These are phyloP conservation scores for Ichneumon xanthorius DNA, from an alignment of 2,888 invertebrate genomes.

Conservation along the genomic window DNA sequence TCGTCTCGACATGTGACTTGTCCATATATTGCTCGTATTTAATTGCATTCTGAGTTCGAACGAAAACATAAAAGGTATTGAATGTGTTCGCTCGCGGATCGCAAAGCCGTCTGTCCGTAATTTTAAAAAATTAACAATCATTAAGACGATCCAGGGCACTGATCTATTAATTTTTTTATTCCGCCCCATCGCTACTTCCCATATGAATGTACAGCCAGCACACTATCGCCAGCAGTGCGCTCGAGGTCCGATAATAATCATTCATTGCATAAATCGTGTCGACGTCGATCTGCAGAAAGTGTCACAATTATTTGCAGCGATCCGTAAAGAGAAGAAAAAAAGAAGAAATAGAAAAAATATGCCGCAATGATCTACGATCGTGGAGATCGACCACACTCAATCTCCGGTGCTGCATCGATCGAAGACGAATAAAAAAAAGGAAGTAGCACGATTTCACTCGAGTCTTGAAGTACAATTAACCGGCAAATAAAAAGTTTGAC, in stretches of 20 bases:
- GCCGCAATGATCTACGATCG: background rate
- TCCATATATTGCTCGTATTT: too few species aligned
- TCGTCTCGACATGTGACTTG: too few species aligned
- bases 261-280: constrained; percentile 5
- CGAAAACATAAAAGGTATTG: too few species aligned
- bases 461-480: background rate
- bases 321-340: background rate
- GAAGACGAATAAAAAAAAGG: background rate
- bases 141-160: too few species aligned
- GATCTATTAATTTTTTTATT: background rate
- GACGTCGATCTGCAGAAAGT: background rate
- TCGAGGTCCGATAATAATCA: background rate
- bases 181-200: background rate
- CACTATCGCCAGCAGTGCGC: background rate
- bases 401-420: background rate
- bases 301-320: background rate
- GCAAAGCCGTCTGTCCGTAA: too few species aligned
- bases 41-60: background rate
- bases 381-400: constrained; percentile 4
- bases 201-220: background rate
- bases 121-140: too few species aligned
- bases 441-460: constrained; percentile 49
- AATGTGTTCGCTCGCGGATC: too few species aligned
- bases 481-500: constrained; percentile 2
- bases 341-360: background rate